Evolutionary conservation across 2,113 vertebrate species (phyloP).

Genomic region (Athene noctua): DNA sequence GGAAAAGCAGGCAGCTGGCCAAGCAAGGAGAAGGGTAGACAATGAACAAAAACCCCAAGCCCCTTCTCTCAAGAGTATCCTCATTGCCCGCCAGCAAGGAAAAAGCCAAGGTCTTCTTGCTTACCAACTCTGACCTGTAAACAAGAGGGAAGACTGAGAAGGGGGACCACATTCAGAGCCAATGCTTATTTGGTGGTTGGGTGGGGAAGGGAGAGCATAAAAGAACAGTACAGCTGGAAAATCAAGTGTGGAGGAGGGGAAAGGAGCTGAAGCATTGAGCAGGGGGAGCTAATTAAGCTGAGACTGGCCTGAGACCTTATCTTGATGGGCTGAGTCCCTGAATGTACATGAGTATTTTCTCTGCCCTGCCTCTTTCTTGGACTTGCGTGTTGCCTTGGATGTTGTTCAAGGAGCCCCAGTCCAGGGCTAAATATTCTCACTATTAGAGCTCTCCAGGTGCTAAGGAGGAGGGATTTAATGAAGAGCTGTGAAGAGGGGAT

Average conservation of each 20-base stretch:
- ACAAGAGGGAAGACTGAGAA: background rate
- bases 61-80: background rate
- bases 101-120: background rate
- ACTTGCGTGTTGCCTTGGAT: background rate
- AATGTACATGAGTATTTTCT: background rate
- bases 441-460: conserved; percentile 25
- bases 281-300: conserved; percentile 9
- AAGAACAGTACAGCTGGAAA: conserved; percentile 44
- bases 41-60: background rate
- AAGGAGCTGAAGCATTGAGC: background rate
- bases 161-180: background rate
- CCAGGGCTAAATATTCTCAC: background rate
- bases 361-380: background rate
- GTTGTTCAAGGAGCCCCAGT: background rate
- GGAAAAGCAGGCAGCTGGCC: background rate
- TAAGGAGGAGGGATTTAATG: conserved; percentile 20
- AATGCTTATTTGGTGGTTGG: conserved; percentile 31
- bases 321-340: conserved; percentile 24
- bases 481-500: conserved; percentile 29
- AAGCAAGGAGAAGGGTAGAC: background rate
- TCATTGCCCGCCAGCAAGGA: background rate
- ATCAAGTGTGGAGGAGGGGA: conserved; percentile 50
- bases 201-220: conserved; percentile 14
- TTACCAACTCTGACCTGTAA: background rate
- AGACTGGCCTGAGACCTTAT: conserved; percentile 34